Evolutionary conservation across 2,797 vertebrate genomes (phyloP), one percentile per base, ranked within the genome.

Genomic region (Cuculus canorus): DNA sequence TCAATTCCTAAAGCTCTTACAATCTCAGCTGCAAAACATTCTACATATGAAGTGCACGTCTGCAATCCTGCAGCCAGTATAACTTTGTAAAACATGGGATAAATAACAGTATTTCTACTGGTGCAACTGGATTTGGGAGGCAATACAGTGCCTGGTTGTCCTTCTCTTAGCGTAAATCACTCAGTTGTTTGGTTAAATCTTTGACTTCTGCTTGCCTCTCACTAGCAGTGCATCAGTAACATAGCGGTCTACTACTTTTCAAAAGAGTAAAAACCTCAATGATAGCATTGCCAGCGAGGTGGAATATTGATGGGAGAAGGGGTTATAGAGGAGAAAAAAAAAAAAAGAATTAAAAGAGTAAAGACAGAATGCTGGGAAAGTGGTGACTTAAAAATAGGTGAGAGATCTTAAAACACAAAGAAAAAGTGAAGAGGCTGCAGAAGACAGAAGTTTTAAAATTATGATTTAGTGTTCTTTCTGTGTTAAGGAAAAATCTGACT

Each of bases 41-140:
- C 32, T 56, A 43, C 11, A 27, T 43, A 72, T 2, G 24, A 84
- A 71, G 21, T 66, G 37, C 17, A 61, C 3, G 5, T 41, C 52
- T 60, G 43, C 43, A 33, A 25, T 47, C 30, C 33, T 47, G 54
- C 81, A 92, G 68, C 23, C 52, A 37, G 16, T 24, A 75, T n/a
- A 73, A 10, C 53, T 61, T 71, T 0, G 0, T 24, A 72, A 75
- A 2, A 17, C 17, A 13, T 0, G 4, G 30, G 18, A 73, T 60
- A 92, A 85, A 35, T 30, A 73, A 41, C 5, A 25, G 32, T 39
- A 90, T 63, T 64, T 57, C 19, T 47, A 60, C 30, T 57, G 28
- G 39, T 79, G 3, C 30, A 80, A 60, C 37, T 50, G 41, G 37
- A 64, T 80, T 95, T 88, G 64, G 69, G 78, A 80, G 35, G 53